Evolutionary conservation across 1,140 invertebrate genomes (phyloP).

Genomic region (Oncopeltus fasciatus): DNA sequence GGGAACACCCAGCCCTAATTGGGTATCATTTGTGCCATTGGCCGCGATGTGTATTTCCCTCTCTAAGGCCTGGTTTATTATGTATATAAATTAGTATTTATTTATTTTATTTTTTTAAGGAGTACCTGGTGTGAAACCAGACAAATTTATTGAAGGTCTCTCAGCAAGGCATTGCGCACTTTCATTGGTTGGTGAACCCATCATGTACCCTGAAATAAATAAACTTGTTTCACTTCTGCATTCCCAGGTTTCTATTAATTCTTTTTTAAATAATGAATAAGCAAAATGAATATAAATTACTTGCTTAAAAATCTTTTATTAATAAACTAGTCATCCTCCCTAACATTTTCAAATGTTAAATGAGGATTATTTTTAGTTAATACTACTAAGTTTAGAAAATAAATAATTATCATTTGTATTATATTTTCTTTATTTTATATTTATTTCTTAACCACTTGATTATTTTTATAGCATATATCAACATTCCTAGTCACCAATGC

Average conservation of each 20-base stretch:
- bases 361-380: too few relatives aligned
- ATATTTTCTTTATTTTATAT: neutral
- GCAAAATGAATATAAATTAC: too few relatives aligned
- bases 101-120: conserved; percentile 29
- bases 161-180: conserved; percentile 41
- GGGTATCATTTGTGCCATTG: too few relatives aligned
- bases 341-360: too few relatives aligned
- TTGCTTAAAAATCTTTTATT: too few relatives aligned
- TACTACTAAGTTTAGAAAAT: neutral
- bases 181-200: conserved; percentile 50
- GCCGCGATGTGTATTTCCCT: too few relatives aligned
- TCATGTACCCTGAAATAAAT: conserved; percentile 54
- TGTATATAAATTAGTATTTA: too few relatives aligned
- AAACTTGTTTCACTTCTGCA: conserved; percentile 40
- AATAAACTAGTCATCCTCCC: too few relatives aligned
- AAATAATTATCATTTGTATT: neutral
- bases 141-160: conserved; percentile 39
- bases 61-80: too few relatives aligned
- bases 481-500: conserved; percentile 27
- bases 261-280: too few relatives aligned
- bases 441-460: neutral
- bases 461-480: conserved; percentile 5
- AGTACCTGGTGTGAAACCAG: conserved; percentile 42
- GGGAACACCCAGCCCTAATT: too few relatives aligned
- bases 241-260: conserved; percentile 29